Percentiles rank a stretch among this genome's conserved stretches.
Evolutionary conservation across 1,140 invertebrate species (phyloP).

Genomic region (Bombus vancouverensis): DNA sequence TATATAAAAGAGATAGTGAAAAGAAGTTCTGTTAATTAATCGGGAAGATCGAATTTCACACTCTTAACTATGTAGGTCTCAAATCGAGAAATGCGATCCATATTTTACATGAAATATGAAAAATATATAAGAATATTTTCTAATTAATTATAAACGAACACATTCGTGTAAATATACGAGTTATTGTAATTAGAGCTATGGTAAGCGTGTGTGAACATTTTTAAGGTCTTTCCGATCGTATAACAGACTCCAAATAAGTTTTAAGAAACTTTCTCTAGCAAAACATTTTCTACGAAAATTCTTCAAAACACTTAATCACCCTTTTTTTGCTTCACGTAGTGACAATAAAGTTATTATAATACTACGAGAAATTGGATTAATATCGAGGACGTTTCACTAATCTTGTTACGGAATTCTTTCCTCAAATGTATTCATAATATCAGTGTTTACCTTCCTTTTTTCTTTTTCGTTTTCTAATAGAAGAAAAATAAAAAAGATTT

Average conservation of each 20-base stretch:
- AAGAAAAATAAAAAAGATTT: neutral
- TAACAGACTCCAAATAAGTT: neutral
- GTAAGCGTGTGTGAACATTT: neutral
- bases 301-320: neutral
- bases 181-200: no score
- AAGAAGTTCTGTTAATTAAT: conserved; percentile 36
- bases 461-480: neutral
- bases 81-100: neutral
- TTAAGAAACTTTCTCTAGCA: neutral
- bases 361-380: neutral
- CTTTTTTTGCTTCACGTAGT: neutral
- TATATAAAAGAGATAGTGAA: neutral
- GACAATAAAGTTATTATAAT: neutral
- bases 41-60: neutral
- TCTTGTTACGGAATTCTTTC: neutral
- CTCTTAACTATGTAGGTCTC: neutral
- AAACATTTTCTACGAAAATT: neutral
- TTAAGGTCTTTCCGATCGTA: neutral
- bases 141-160: no score
- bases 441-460: neutral
- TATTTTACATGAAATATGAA: no score
- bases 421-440: neutral
- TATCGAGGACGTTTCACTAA: neutral
- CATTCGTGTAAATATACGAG: no score
- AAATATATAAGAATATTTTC: no score